Evolutionary conservation across 2,113 vertebrate species (phyloP).

Genomic region (Lates calcarifer): DNA sequence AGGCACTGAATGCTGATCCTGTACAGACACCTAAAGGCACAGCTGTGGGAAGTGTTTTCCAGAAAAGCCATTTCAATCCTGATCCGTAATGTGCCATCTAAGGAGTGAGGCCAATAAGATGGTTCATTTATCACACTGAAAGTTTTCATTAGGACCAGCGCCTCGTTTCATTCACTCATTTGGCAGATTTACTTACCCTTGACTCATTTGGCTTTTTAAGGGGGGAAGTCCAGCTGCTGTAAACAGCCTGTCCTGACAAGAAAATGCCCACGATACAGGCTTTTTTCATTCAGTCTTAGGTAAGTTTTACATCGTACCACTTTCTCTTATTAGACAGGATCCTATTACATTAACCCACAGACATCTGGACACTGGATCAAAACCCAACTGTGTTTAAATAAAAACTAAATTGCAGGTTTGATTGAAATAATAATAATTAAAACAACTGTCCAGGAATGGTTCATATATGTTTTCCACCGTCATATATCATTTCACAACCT

Average conservation of each 20-base stretch:
- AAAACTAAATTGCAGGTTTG: too few relatives aligned
- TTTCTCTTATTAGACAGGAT: slow-evolving; percentile 1
- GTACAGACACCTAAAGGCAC: background rate
- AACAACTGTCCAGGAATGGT: too few relatives aligned
- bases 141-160: slow-evolving; percentile 58
- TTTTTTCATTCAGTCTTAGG: background rate
- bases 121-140: slow-evolving; percentile 57
- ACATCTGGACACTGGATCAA: too few relatives aligned
- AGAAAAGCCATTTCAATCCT: slow-evolving; percentile 25
- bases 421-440: too few relatives aligned
- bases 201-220: slow-evolving; percentile 47
- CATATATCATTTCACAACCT: background rate
- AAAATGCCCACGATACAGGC: background rate
- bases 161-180: slow-evolving; percentile 44
- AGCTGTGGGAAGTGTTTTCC: slow-evolving; percentile 5
- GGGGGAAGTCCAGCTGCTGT: slow-evolving; percentile 17
- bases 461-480: too few relatives aligned
- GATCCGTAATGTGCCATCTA: slow-evolving; percentile 20
- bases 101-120: slow-evolving; percentile 44
- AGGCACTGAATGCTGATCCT: slow-evolving; percentile 15
- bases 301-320: background rate
- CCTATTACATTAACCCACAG: background rate
- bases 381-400: too few relatives aligned
- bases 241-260: slow-evolving; percentile 2
- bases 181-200: slow-evolving; percentile 54